Percentiles rank a stretch among this genome's conserved stretches.
phyloP scores from a whole-genome alignment of 2,797 vertebrate genomes.

The Echeneis naucrates region DNA sequence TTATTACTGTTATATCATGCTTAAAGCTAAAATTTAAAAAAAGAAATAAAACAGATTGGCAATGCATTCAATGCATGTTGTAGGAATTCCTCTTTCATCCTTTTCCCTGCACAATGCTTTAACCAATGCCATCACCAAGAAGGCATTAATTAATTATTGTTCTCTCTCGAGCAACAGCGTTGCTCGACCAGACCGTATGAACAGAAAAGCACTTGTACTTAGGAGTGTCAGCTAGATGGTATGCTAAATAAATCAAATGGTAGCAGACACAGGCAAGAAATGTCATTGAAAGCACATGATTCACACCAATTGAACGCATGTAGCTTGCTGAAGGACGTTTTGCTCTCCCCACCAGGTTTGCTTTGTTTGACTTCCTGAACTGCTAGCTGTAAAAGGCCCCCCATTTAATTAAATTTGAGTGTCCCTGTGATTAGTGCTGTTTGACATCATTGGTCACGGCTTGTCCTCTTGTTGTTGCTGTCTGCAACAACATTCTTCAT shows the following conservation, averaged over 20 bases:
- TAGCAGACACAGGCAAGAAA: neutral
- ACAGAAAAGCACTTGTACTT: conserved; percentile 9
- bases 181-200: conserved; percentile 21
- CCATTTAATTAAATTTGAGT: conserved; percentile 53
- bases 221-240: neutral
- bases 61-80: neutral
- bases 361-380: conserved; percentile 70
- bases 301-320: conserved; percentile 5
- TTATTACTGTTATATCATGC: too few relatives aligned
- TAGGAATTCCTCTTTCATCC: conserved; percentile 11
- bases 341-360: conserved; percentile 4
- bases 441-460: conserved; percentile 43
- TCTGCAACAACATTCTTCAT: neutral
- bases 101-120: conserved; percentile 32
- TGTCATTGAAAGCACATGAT: neutral
- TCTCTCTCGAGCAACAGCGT: conserved; percentile 38
- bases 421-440: conserved; percentile 26
- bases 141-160: conserved; percentile 31
- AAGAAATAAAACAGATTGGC: neutral
- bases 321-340: conserved; percentile 20
- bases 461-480: conserved; percentile 17
- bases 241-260: conserved; percentile 30
- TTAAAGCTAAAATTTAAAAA: neutral
- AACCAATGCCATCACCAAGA: conserved; percentile 40
- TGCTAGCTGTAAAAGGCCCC: conserved; percentile 41